Evolutionary conservation across 2,113 vertebrate species (phyloP), one percentile per base, ranked within the genome.

Genomic region (Chamaetylas fuelleborni): DNA sequence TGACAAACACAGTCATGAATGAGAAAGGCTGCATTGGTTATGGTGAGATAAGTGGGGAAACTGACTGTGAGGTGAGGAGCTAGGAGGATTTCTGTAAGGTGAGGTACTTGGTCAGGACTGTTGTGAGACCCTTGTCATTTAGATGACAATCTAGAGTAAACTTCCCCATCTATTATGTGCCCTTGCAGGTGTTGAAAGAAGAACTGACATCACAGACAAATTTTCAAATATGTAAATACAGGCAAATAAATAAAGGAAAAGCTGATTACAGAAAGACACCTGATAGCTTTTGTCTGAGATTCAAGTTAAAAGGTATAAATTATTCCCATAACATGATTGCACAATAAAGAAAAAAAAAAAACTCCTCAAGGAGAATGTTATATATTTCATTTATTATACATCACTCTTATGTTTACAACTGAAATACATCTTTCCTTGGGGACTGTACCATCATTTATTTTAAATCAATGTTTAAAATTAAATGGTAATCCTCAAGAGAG

Each of bases 381-480:
- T 95, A 90, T 94, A 97, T 97, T 98, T 97, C 96, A 96, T 95
- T 97, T 97, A 95, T 96, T 95, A 93, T 94, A 92, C 78, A 97
- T 97, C 91, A 93, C 92, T 92, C 80, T 96, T 92, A 96, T 94
- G 88, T 97, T 97, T 97, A 96, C 90, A 97, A 93, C 86, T 45
- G 94, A 93, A 97, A 96, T 95, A 82, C 70, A 92, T 95, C 93
- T 97, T 97, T 94, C 98, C 96, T 95, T 96, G 67, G 97, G 97
- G 97, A 98, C 93, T 93, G 70, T 62, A 77, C 92, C 76, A 97
- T 97, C 97, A 96, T 97, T 98, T 98, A 98, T 98, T 98, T 98
- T 96, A 97, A 98, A 98, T 98, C 97, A 96, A 97, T 98, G 97
- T 90, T 98, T 98, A 97, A 98, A 98, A 98, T 98, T 97, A 98